Percentiles rank a stretch among this genome's conserved stretches.
These are phyloP conservation scores for Drosophila mimica DNA, from an alignment of 2,888 invertebrate species.

Conservation along the genomic window DNA sequence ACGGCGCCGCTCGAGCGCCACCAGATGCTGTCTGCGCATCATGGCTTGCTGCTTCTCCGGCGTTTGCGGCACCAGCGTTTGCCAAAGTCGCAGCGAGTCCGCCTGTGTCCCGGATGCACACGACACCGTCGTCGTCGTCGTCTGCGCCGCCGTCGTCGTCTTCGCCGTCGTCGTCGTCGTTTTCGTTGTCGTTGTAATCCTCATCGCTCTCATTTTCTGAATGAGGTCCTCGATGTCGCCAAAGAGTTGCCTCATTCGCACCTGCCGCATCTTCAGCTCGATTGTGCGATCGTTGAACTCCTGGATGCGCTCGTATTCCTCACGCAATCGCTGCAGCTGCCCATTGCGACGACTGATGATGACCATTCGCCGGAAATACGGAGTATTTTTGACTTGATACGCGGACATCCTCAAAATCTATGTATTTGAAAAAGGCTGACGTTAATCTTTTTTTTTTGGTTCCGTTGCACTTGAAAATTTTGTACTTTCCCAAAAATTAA, in stretches of 20 bases:
- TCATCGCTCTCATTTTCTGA: too few relatives aligned
- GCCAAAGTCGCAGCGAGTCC: not conserved
- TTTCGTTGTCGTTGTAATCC: too few relatives aligned
- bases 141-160: not conserved
- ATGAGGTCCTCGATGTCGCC: slow-evolving; percentile 77
- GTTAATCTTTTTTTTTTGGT: slow-evolving; percentile 14
- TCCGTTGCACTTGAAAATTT: slow-evolving; percentile 54
- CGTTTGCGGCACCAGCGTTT: slow-evolving; percentile 21
- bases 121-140: not conserved
- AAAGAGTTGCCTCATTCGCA: slow-evolving; percentile 76
- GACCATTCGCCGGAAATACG: slow-evolving; percentile 71
- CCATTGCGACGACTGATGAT: slow-evolving; percentile 73
- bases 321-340: slow-evolving; percentile 72
- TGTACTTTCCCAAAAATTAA: slow-evolving; percentile 45
- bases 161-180: slow-evolving; percentile 1
- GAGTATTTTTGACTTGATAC: slow-evolving; percentile 76
- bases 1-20: slow-evolving; percentile 61
- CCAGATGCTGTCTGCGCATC: slow-evolving; percentile 54
- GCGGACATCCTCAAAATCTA: slow-evolving; percentile 65
- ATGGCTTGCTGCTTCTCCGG: slow-evolving; percentile 22
- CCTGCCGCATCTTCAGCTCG: slow-evolving; percentile 77
- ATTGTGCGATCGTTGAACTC: slow-evolving; percentile 76
- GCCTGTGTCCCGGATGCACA: not conserved
- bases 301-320: slow-evolving; percentile 79
- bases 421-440: not conserved